phyloP scores from a whole-genome alignment of 1,140 invertebrate genomes.

The Aphaenogaster rudis region DNA sequence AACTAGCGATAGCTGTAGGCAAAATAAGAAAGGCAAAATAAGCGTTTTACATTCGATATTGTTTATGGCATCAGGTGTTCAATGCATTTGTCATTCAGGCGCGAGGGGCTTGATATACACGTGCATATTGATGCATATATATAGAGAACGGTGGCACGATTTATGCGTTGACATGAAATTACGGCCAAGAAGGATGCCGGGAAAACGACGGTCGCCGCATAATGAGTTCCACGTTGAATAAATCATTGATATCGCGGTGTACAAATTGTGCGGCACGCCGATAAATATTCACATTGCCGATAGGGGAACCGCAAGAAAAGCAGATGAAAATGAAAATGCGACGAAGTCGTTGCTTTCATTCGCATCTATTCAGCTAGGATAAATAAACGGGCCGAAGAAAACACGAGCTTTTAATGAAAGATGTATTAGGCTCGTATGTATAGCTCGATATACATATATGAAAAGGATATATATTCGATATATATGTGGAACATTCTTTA shows the following conservation, averaged over 20 bases:
- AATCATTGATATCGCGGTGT: constrained; percentile 45
- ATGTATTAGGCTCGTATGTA: background rate
- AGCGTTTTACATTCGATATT: constrained; percentile 13
- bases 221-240: constrained; percentile 59
- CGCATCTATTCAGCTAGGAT: background rate
- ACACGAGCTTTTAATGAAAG: constrained; percentile 36
- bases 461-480: background rate
- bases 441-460: background rate
- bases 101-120: background rate
- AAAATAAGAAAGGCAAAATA: background rate
- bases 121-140: constrained; percentile 1
- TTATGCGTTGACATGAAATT: constrained; percentile 35
- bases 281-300: constrained; percentile 52
- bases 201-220: constrained; percentile 29
- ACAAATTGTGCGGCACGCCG: constrained; percentile 32
- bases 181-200: constrained; percentile 27
- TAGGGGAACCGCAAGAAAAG: background rate
- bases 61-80: background rate
- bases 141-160: background rate
- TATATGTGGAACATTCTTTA: background rate
- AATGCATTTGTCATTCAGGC: constrained; percentile 32
- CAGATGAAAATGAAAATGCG: constrained; percentile 25
- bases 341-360: background rate
- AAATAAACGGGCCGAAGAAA: background rate
- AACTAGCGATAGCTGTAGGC: background rate